Evolutionary conservation across 2,113 vertebrate genomes (phyloP).

Genomic region (Hippocampus zosterae): DNA sequence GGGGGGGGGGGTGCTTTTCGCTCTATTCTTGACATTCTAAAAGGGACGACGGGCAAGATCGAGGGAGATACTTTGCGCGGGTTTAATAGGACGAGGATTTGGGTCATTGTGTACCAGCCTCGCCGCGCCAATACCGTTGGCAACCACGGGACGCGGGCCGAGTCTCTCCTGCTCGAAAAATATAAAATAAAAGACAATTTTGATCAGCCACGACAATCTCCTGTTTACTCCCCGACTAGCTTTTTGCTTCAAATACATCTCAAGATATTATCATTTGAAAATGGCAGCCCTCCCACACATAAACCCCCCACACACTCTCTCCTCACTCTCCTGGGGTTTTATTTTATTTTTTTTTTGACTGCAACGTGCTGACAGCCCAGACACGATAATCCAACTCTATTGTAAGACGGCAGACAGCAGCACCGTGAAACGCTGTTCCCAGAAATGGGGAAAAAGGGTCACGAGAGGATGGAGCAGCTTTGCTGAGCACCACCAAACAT

Average conservation of each 20-base stretch:
- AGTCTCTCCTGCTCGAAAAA: slow-evolving; percentile 38
- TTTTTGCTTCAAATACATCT: slow-evolving; percentile 58
- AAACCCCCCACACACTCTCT: slow-evolving; percentile 9
- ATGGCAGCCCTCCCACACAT: slow-evolving; percentile 46
- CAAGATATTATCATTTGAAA: slow-evolving; percentile 58
- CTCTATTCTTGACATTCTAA: slow-evolving; percentile 16
- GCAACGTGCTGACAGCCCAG: slow-evolving; percentile 65
- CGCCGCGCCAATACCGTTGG: slow-evolving; percentile 43
- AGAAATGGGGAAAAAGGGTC: slow-evolving; percentile 45
- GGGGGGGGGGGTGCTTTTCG: background rate
- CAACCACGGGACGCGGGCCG: slow-evolving; percentile 53
- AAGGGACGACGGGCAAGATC: slow-evolving; percentile 19
- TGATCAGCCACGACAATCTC: slow-evolving; percentile 22
- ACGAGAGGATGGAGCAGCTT: slow-evolving; percentile 3
- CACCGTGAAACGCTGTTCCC: slow-evolving; percentile 48
- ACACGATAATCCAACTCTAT: slow-evolving; percentile 62
- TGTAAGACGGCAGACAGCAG: slow-evolving; percentile 43
- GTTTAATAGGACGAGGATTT: slow-evolving; percentile 60
- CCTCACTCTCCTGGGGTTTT: slow-evolving; percentile 16
- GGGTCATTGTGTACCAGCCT: slow-evolving; percentile 59
- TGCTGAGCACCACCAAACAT: no score
- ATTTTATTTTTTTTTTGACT: slow-evolving; percentile 47
- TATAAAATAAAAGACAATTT: slow-evolving; percentile 51
- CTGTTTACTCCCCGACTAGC: slow-evolving; percentile 17
- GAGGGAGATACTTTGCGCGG: slow-evolving; percentile 25